A percentile compares a stretch with the other conserved stretches of the same genome.
Conservation (phyloP, 2,797 vertebrate genomes). For the Apodemus agrarius region DNA sequence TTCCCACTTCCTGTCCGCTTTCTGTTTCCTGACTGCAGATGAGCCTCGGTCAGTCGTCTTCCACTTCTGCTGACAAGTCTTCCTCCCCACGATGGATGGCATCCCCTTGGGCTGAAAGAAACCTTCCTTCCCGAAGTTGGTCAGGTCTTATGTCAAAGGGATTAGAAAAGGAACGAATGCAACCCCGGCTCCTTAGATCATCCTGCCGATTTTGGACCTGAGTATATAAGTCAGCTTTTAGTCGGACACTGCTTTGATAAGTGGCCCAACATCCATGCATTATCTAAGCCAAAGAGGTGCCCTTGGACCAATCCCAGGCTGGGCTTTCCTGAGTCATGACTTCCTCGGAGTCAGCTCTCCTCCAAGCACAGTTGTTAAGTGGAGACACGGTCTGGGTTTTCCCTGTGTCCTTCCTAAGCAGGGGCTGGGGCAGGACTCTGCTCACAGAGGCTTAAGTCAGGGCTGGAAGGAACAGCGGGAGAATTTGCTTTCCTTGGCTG, state of each 20-base stretch:
- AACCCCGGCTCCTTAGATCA: background rate
- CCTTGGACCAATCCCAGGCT: background rate
- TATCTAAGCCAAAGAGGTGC: background rate
- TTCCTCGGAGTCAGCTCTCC: background rate
- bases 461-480: background rate
- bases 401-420: background rate
- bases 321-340: background rate
- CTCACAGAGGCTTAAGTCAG: background rate
- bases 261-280: background rate
- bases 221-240: background rate
- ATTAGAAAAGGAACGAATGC: background rate
- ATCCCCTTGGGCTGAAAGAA: background rate
- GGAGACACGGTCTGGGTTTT: background rate
- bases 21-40: background rate
- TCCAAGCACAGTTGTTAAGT: background rate
- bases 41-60: background rate
- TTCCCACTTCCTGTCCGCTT: background rate
- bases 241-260: background rate
- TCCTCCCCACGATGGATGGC: background rate
- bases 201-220: background rate
- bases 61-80: background rate
- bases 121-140: background rate
- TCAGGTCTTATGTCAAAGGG: background rate
- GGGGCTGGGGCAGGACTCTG: background rate
- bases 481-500: conserved; percentile 72